Percentiles rank a stretch among this genome's conserved stretches.
These are phyloP conservation scores for Drepanosiphum platanoidis DNA, from an alignment of 2,888 invertebrate genomes.

Conservation along the genomic window DNA sequence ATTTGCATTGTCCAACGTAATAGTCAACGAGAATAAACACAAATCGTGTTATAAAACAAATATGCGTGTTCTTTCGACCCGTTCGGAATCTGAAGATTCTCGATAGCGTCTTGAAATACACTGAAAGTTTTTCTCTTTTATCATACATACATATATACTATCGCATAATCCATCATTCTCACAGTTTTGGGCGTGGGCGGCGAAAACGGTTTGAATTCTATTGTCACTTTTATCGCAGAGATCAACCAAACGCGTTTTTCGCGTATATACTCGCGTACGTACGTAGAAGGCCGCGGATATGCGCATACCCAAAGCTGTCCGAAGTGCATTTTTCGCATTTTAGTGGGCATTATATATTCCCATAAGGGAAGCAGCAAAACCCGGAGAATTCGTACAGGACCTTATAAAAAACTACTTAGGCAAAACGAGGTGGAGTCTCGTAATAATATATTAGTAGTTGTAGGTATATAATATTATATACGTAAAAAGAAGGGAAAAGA, in stretches of 20 bases:
- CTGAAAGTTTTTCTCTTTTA: too few species aligned
- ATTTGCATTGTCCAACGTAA: too few species aligned
- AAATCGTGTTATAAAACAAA: too few species aligned
- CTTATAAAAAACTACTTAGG: slow-evolving; percentile 15
- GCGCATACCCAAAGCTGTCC: background rate
- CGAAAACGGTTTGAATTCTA: background rate
- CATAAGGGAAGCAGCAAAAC: background rate
- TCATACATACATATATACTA: background rate
- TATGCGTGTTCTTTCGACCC: too few species aligned
- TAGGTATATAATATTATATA: background rate
- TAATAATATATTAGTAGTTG: background rate
- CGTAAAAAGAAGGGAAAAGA: background rate
- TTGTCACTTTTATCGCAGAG: background rate
- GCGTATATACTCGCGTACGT: background rate
- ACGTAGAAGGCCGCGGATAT: background rate
- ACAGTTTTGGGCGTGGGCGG: background rate
- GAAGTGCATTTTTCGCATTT: background rate
- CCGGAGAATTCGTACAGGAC: slow-evolving; percentile 1
- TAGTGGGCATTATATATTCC: background rate
- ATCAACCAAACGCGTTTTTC: background rate
- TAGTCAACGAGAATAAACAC: too few species aligned
- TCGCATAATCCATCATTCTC: background rate
- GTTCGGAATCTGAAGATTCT: background rate
- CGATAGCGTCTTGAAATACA: too few species aligned
- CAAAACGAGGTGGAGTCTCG: background rate